Percentiles rank a stretch among this genome's conserved stretches.
Evolutionary conservation across 2,113 vertebrate genomes (phyloP).

Genomic region (Anser brachyrhynchus): DNA sequence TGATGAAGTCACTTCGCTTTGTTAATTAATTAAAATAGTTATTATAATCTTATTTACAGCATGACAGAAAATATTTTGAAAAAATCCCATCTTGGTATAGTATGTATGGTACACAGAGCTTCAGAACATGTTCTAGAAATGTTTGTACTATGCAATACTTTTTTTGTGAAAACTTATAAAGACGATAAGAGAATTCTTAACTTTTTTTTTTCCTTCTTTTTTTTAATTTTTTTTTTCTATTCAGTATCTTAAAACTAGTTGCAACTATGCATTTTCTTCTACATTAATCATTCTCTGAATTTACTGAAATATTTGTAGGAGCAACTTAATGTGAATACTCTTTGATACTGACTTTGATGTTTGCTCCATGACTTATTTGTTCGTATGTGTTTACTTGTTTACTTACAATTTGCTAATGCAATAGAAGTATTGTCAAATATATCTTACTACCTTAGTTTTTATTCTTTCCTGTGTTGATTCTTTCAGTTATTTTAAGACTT

Average conservation of each 20-base stretch:
- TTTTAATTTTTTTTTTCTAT: not conserved
- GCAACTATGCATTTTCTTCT: not conserved
- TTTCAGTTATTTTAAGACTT: not conserved
- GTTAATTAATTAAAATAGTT: not conserved
- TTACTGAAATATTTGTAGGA: not conserved
- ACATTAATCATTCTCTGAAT: not conserved
- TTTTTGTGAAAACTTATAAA: not conserved
- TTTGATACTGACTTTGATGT: not conserved
- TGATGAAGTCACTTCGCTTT: not conserved
- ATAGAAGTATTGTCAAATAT: not conserved
- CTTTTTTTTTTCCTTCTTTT: no score
- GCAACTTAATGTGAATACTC: not conserved
- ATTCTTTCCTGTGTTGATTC: not conserved
- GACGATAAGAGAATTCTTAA: not conserved
- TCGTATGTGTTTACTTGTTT: not conserved
- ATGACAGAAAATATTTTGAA: not conserved
- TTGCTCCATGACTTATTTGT: slow-evolving; percentile 15
- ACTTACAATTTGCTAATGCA: slow-evolving; percentile 24
- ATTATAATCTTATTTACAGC: not conserved
- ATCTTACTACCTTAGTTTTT: slow-evolving; percentile 20
- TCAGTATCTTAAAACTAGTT: not conserved
- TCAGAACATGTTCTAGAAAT: not conserved
- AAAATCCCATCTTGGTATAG: not conserved
- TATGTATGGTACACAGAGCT: not conserved
- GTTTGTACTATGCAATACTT: not conserved